Base-by-base conservation (phyloP, 2,113 vertebrate species). In the Misgurnus anguillicaudatus region DNA sequence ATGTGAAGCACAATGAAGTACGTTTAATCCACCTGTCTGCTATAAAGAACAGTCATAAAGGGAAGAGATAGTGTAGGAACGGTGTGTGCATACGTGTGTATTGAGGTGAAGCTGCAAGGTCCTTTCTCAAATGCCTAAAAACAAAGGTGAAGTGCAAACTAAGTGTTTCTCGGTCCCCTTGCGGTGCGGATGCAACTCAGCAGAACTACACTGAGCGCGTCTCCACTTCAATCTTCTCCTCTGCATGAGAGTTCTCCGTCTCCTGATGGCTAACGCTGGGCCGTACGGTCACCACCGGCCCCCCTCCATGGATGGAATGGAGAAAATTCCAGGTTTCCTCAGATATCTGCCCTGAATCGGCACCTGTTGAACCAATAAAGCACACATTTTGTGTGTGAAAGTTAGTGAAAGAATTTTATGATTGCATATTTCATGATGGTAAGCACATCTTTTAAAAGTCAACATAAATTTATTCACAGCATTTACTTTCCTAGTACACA, bases 321-420 rank as follows among this genome's bases (percentile, higher is more conserved):
- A 99, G 94, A 89, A 98, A 99, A 90, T 94, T 95, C 98, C 98
- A 99, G 2, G 97, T 99, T 91, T 98, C 97, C 85, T 98, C 97
- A 3, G 97, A 99, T 90, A 99, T 99, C 86, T 99, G 98, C 67
- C 98, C 98, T 75, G 97, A 99, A 91, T 99, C 97, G 14, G 98
- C 97, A 84, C 98, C 98, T 98, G 87, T 8, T 3, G 19, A 74
- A 76, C 11, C 11, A 47, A 42, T 17, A 36, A 45, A 60, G 3
- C n/a, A 58, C 39, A 66, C 17, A 9, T 64, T 64, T 45, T 19
- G 31, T 47, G 39, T 45, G 65, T 36, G 41, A 45, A 14, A 5
- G 24, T 42, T 7, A 42, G 4, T 5, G 4, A 13, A 51, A 57
- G 13, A 5, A 24, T 19, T 60, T 19, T 64, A 64, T 51, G n/a